Evolutionary conservation across 2,888 invertebrate genomes (phyloP), one percentile per base, ranked within the genome.

Genomic region (Drosophila vallismaia): DNA sequence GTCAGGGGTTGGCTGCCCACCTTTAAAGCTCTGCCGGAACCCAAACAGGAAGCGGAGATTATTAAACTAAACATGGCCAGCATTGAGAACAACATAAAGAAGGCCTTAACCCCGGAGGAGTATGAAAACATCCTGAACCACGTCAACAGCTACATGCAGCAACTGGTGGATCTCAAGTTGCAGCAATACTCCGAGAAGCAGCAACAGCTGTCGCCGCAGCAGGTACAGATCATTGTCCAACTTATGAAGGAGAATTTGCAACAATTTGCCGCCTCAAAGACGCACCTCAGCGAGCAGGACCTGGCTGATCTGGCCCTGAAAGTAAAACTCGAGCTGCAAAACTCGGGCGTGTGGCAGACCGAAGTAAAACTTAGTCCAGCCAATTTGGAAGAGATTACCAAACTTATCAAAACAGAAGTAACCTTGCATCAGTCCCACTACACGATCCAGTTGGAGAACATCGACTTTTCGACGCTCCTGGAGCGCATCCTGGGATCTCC

Each of bases 381-480:
- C 7, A 91, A 93, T 69, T 69, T 92, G 3, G 86, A 89, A 49
- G 87, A 90, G 60, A 92, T 93, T 10, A 89, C 89, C 24, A 71
- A 79, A 8, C 66, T 91, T 1, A 80, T 93, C 3, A 69, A 71
- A 29, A 42, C 71, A 0, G 85, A 91, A 49, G 54, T 89, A 4
- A 86, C 90, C 10, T 40, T 75, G 26, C 63, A 76, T 10, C 71
- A 76, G 2, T 36, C 49, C 0, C 77, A 89, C 31, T 89, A 88
- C 48, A 86, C 83, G 26, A 66, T 88, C 53, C 60, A 85, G 29
- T 60, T 91, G 42, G 89, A 91, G 33, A 77, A 87, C 10, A 72
- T 91, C 28, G 90, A 92, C 71, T 74, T 91, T 26, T 88, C 91
- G 12, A 90, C 90, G 19, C 68, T 93, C 8, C 73, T 92, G 6